Evolutionary conservation across 2,888 invertebrate genomes (phyloP).

Genomic region (Acanthosepion esculentum): DNA sequence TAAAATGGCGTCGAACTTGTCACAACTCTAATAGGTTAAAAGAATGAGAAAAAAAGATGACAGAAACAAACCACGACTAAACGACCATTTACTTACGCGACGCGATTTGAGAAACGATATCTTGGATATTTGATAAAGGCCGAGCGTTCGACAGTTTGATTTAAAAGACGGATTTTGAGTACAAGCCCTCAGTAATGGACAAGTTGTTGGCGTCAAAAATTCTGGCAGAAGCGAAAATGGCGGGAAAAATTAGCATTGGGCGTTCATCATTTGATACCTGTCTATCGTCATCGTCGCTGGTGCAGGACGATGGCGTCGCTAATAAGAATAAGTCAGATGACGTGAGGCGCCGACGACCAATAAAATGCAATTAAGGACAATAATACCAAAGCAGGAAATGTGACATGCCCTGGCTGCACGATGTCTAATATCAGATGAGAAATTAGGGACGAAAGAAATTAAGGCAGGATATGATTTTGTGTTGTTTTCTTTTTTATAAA

Average conservation of each 20-base stretch:
- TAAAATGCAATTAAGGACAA: neutral
- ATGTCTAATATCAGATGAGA: neutral
- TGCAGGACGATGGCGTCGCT: neutral
- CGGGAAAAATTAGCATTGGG: neutral
- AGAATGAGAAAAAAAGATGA: neutral
- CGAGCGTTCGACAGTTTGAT: neutral
- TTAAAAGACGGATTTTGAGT: neutral
- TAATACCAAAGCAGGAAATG: neutral
- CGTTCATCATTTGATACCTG: neutral
- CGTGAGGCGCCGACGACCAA: neutral
- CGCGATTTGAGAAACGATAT: neutral
- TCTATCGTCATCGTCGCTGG: neutral
- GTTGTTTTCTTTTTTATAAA: too few species aligned
- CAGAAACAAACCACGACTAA: neutral
- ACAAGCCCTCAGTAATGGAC: neutral
- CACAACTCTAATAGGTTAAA: neutral
- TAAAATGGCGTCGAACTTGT: neutral
- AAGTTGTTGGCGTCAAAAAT: neutral
- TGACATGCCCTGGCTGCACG: neutral
- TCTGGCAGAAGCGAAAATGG: neutral
- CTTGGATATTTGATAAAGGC: neutral
- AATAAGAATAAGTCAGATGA: neutral
- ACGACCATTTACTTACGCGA: neutral
- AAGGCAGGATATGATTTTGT: too few species aligned
- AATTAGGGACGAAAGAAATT: neutral